Percentiles rank a stretch among this genome's conserved stretches.
These are phyloP conservation scores for Harmothoe impar DNA, from an alignment of 2,888 invertebrate species.

Conservation along the genomic window DNA sequence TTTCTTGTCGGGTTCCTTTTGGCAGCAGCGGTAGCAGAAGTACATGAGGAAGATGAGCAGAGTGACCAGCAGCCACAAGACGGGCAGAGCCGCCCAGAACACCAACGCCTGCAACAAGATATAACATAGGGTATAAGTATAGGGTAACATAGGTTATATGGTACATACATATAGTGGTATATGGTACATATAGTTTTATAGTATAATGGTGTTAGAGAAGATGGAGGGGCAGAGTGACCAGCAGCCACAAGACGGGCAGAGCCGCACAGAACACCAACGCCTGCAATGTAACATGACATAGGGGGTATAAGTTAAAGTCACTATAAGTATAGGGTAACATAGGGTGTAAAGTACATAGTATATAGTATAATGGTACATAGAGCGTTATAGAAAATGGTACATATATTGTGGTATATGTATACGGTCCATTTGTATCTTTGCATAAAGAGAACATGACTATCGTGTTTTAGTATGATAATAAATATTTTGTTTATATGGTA, in stretches of 20 bases:
- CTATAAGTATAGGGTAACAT: no score
- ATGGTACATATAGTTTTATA: no score
- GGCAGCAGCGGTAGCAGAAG: slow-evolving; percentile 97
- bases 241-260: slow-evolving; percentile 93
- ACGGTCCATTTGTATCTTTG: no score
- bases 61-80: slow-evolving; percentile 95
- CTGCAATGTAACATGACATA: not conserved
- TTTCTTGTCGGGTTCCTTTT: slow-evolving; percentile 89
- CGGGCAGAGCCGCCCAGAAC: slow-evolving; percentile 96
- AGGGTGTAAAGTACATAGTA: no score
- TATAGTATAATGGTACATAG: no score
- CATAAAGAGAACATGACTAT: no score
- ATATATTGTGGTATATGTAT: no score
- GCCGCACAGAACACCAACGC: slow-evolving; percentile 93
- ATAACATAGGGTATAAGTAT: not conserved
- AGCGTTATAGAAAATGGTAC: no score
- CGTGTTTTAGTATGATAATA: no score
- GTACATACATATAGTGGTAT: no score
- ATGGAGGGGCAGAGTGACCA: slow-evolving; percentile 89
- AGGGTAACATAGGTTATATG: not conserved
- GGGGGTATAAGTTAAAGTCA: no score
- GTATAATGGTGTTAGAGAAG: slow-evolving; percentile 94
- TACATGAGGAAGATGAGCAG: slow-evolving; percentile 94
- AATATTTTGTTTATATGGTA: no score
- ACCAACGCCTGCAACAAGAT: slow-evolving; percentile 85